Conservation (phyloP, 2,113 vertebrate genomes). For the Ondatra zibethicus region DNA sequence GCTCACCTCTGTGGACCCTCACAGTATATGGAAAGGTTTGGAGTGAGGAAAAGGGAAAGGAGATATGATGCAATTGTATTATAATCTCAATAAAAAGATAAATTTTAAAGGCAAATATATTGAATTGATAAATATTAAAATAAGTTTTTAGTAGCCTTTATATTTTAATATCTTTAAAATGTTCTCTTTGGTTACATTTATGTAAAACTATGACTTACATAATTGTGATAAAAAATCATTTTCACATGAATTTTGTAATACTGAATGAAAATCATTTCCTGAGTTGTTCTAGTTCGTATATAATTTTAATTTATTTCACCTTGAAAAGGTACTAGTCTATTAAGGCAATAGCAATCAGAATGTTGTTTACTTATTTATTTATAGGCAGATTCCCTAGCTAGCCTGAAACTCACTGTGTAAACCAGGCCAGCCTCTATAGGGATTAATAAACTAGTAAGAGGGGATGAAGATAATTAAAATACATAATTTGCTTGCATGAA, state of each 20-base stretch:
- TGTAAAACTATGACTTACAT: neutral
- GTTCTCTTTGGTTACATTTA: neutral
- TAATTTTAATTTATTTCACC: neutral
- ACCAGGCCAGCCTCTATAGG: neutral
- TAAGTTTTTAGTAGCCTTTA: neutral
- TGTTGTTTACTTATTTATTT: neutral
- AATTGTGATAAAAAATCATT: neutral
- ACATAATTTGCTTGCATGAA: neutral
- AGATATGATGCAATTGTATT: neutral
- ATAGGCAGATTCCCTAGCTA: neutral
- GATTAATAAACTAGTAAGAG: neutral
- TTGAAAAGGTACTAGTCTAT: neutral
- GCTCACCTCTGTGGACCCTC: too few relatives aligned
- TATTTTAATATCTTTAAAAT: neutral
- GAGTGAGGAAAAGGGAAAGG: neutral
- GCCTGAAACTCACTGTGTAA: neutral
- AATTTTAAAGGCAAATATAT: neutral
- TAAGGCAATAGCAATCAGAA: neutral
- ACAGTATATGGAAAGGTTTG: neutral
- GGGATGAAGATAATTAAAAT: neutral
- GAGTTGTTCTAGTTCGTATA: neutral
- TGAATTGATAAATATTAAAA: neutral
- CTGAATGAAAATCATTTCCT: neutral
- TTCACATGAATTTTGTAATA: neutral
- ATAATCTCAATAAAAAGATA: neutral